Percentiles rank a stretch among this genome's conserved stretches.
phyloP scores from a whole-genome alignment of 2,797 vertebrate species.

The Karalla daura region DNA sequence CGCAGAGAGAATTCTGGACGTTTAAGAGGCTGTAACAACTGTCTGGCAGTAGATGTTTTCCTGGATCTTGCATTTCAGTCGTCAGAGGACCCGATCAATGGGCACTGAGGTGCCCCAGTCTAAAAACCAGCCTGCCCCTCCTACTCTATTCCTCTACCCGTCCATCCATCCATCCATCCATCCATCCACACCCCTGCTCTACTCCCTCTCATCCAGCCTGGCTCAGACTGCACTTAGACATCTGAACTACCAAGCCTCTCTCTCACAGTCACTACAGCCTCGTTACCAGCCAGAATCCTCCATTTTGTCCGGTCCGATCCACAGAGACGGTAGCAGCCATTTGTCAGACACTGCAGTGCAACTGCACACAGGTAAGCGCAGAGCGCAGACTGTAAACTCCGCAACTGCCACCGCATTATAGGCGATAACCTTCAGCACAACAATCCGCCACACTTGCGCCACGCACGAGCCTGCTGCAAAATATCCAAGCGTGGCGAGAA shows the following conservation, averaged over 20 bases:
- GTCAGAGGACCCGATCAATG: constrained; percentile 21
- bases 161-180: constrained; percentile 56
- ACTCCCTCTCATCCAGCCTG: constrained; percentile 28
- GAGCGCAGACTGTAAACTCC: constrained; percentile 7
- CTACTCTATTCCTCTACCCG: constrained; percentile 18
- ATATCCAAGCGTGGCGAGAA: neutral
- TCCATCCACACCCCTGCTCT: constrained; percentile 52
- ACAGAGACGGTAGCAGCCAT: constrained; percentile 67
- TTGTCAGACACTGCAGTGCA: constrained; percentile 66
- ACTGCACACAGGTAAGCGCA: constrained; percentile 38
- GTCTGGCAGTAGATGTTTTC: neutral
- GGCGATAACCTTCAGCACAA: neutral
- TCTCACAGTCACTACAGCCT: constrained; percentile 14
- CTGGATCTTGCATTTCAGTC: neutral
- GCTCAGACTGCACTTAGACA: constrained; percentile 14
- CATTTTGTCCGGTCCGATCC: constrained; percentile 75
- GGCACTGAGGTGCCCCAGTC: constrained; percentile 36
- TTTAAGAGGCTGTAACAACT: neutral
- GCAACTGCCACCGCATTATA: neutral
- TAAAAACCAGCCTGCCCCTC: constrained; percentile 22
- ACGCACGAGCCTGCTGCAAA: neutral
- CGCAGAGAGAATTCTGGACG: neutral
- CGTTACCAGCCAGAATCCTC: constrained; percentile 51
- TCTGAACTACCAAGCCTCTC: constrained; percentile 15
- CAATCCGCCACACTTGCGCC: neutral